These are phyloP conservation scores for Schizothorax lantsangensis DNA, from an alignment of 2,797 vertebrate species.

Conservation along the genomic window DNA sequence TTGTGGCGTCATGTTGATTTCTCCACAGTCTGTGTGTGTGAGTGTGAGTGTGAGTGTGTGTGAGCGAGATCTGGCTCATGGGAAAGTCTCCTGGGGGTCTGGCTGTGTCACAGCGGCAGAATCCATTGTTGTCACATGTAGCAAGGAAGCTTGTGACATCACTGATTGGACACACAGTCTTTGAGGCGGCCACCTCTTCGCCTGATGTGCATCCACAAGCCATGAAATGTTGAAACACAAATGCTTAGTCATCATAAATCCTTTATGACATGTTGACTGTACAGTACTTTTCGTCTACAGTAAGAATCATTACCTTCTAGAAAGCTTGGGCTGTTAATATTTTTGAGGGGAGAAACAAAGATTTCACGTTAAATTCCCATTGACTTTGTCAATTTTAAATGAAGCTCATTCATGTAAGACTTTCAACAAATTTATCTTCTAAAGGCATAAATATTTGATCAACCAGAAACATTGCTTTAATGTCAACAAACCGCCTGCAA, in stretches of 20 bases:
- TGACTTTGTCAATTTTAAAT: background rate
- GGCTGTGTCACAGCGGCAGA: slow-evolving; percentile 47
- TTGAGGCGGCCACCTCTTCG: background rate
- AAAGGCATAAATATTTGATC: slow-evolving; percentile 15
- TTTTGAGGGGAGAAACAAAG: background rate
- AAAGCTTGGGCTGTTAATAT: background rate
- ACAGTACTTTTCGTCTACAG: background rate
- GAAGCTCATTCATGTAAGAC: background rate
- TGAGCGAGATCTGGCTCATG: background rate
- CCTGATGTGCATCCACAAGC: slow-evolving; percentile 3
- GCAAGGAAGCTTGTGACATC: slow-evolving; percentile 35
- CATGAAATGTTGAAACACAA: slow-evolving; percentile 1
- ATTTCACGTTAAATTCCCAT: background rate
- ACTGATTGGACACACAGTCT: slow-evolving; percentile 21
- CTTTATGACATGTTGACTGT: slow-evolving; percentile 13
- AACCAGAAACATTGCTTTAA: slow-evolving; percentile 35
- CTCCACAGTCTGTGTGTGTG: slow-evolving; percentile 11
- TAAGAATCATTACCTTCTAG: background rate
- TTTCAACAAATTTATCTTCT: slow-evolving; percentile 26
- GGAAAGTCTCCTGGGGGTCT: slow-evolving; percentile 25
- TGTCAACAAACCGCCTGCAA: slow-evolving; percentile 13
- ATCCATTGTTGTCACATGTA: slow-evolving; percentile 38
- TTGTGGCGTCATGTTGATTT: slow-evolving; percentile 32
- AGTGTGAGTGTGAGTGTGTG: background rate
- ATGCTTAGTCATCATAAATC: background rate